These are phyloP conservation scores for Seriola quinqueradiata DNA, from an alignment of 2,113 vertebrate species.

Conservation along the genomic window DNA sequence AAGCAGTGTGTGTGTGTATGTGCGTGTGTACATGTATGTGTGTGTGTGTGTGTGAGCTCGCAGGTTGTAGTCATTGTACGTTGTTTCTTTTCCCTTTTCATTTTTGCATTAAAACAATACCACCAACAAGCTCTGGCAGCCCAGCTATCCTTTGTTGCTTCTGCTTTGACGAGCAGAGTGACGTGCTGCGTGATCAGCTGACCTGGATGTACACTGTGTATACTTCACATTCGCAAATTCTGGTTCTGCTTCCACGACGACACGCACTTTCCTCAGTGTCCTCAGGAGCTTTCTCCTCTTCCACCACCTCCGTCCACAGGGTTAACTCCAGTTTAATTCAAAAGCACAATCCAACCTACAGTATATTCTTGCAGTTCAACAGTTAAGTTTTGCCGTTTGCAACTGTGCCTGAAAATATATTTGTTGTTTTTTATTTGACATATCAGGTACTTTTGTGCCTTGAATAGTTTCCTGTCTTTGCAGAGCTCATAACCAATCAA, in stretches of 20 bases:
- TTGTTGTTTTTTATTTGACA: not conserved
- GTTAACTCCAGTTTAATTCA: too few relatives aligned
- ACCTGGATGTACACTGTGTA: not conserved
- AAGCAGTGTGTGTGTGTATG: constrained; percentile 2
- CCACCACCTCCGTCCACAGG: not conserved
- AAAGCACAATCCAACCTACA: too few relatives aligned
- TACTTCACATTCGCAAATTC: not conserved
- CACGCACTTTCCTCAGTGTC: not conserved
- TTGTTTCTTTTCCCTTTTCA: constrained; percentile 22
- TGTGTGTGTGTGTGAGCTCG: constrained; percentile 8
- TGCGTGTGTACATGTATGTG: not conserved
- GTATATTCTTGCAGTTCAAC: too few relatives aligned
- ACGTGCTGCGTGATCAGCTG: not conserved
- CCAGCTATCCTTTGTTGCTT: not conserved
- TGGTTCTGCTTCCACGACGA: not conserved
- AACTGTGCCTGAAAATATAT: not conserved
- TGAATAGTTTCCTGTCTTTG: constrained; percentile 26
- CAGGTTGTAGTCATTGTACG: constrained; percentile 1
- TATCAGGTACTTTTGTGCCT: not conserved
- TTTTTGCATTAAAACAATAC: constrained; percentile 31
- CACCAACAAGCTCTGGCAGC: not conserved
- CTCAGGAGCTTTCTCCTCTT: not conserved
- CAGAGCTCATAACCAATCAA: constrained; percentile 14
- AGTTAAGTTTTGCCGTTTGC: too few relatives aligned
- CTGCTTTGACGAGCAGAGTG: not conserved